A percentile compares a stretch with the other conserved stretches of the same genome.
These are phyloP conservation scores for Drosophila ohnishii DNA, from an alignment of 1,140 invertebrate genomes.

Conservation along the genomic window DNA sequence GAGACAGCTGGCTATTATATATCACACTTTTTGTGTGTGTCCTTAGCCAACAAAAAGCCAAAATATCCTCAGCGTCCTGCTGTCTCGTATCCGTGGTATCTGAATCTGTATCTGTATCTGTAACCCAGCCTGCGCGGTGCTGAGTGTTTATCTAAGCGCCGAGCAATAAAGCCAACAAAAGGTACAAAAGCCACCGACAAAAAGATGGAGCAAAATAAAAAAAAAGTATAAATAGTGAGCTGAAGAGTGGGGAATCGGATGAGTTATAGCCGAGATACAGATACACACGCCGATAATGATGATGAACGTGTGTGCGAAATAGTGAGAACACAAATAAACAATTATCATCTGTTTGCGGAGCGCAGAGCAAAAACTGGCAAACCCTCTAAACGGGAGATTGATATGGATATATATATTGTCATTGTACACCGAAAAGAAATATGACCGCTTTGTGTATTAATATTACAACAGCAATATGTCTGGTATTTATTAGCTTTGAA, in stretches of 20 bases:
- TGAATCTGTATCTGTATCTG: slow-evolving; percentile 20
- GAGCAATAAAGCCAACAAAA: slow-evolving; percentile 48
- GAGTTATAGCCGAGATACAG: slow-evolving; percentile 44
- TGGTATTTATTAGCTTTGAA: no score
- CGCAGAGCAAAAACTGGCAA: slow-evolving; percentile 18
- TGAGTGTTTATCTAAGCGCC: slow-evolving; percentile 48
- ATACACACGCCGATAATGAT: slow-evolving; percentile 36
- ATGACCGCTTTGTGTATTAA: not conserved
- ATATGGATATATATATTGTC: slow-evolving; percentile 15
- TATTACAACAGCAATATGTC: not conserved
- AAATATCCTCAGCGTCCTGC: slow-evolving; percentile 22
- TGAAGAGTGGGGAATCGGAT: slow-evolving; percentile 22
- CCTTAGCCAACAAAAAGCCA: slow-evolving; percentile 32
- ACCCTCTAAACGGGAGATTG: slow-evolving; percentile 16
- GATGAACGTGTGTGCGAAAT: slow-evolving; percentile 24
- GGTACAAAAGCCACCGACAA: slow-evolving; percentile 46
- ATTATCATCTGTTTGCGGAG: slow-evolving; percentile 41
- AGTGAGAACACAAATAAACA: slow-evolving; percentile 44
- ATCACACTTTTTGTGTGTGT: slow-evolving; percentile 47
- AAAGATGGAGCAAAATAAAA: slow-evolving; percentile 10
- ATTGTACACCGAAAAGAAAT: slow-evolving; percentile 1
- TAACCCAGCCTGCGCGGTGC: slow-evolving; percentile 9
- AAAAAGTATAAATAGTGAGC: not conserved
- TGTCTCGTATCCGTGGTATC: slow-evolving; percentile 3
- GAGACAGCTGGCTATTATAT: slow-evolving; percentile 51